phyloP scores from a whole-genome alignment of 2,113 vertebrate species.

The Mormyrus lacerda region DNA sequence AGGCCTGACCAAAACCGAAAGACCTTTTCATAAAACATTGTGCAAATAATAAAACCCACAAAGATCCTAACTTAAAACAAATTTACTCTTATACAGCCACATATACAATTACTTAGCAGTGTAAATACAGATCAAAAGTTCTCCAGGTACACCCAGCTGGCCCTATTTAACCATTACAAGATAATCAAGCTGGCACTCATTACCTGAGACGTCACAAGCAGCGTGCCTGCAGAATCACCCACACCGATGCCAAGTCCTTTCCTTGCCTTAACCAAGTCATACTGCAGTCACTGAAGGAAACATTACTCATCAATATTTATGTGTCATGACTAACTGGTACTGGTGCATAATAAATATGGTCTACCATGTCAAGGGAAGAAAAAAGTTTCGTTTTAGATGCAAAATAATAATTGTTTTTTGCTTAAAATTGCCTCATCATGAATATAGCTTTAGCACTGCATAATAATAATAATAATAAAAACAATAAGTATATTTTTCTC shows the following conservation, averaged over 20 bases:
- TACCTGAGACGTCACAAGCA: background rate
- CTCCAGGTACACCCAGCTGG: background rate
- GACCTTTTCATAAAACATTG: background rate
- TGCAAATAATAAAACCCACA: background rate
- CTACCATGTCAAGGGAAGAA: background rate
- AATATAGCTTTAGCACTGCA: background rate
- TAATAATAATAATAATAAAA: background rate
- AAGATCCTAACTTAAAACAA: background rate
- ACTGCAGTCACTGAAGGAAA: background rate
- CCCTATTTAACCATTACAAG: background rate
- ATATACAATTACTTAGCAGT: background rate
- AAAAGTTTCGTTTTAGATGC: background rate
- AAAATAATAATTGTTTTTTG: background rate
- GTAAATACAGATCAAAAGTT: background rate
- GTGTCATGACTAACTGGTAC: background rate
- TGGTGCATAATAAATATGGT: background rate
- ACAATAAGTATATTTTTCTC: background rate
- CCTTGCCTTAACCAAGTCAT: background rate
- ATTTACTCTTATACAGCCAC: background rate
- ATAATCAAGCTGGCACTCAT: background rate
- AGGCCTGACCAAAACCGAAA: background rate
- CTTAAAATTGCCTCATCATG: background rate
- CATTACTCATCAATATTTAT: background rate
- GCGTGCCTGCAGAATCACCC: background rate
- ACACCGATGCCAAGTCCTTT: background rate